These are phyloP conservation scores for Onychomys leucogaster DNA, from an alignment of 2,797 vertebrate species.

Conservation along the genomic window DNA sequence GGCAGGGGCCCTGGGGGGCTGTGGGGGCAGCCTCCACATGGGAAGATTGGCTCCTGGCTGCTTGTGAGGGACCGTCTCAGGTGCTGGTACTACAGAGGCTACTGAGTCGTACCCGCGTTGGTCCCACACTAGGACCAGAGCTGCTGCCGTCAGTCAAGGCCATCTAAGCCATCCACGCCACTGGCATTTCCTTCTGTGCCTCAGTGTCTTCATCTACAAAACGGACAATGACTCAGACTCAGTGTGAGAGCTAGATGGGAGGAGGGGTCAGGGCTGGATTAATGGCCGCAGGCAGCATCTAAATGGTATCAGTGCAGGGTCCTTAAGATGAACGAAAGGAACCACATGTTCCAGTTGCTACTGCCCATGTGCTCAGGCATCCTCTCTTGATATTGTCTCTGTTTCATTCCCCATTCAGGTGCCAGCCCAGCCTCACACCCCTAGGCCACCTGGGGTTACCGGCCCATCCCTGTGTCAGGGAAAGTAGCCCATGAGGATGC, in stretches of 20 bases:
- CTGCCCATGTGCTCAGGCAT: not conserved
- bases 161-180: not conserved
- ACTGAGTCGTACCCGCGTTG: not conserved
- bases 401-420: no score
- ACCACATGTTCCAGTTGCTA: fast-evolving
- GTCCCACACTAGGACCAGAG: fast-evolving
- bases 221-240: not conserved
- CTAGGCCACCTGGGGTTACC: not conserved
- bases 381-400: not conserved
- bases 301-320: fast-evolving
- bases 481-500: fast-evolving
- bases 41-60: not conserved
- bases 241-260: no score
- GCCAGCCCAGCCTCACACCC: fast-evolving
- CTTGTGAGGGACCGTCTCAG: not conserved
- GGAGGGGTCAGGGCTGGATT: not conserved
- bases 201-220: not conserved
- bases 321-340: fast-evolving
- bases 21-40: not conserved
- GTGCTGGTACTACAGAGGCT: not conserved
- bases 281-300: fast-evolving
- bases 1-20: not conserved
- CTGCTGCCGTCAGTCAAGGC: no score
- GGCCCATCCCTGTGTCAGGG: no score
- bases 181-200: not conserved